Base-by-base conservation (phyloP, 1,140 invertebrate genomes). In the Drosophila orosa region DNA sequence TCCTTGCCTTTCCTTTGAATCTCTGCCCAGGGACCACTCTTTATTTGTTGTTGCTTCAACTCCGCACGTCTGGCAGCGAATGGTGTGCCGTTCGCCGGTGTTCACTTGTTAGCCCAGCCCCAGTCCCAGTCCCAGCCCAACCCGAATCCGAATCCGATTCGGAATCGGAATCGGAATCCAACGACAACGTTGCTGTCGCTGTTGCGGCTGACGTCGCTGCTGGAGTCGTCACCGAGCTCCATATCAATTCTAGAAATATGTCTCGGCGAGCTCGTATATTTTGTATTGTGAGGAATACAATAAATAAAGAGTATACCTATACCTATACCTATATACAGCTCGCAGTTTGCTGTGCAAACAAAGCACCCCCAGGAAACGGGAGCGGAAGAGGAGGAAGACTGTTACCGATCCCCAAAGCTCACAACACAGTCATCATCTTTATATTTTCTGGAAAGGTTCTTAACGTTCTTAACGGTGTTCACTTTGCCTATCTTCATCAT, bases 191-290 rank as follows among this genome's bases (percentile, higher is more conserved):
- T n/a, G 45, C 12, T n/a, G 12, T 25, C 31, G 45, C 45, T 54
- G 22, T 42, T n/a, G 33, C 33, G 22, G 60, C 60, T 54, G 63
- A 47, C 63, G 44, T 42, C 31, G 63, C 33, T 42, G 60, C 24
- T 40, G 48, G 63, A 48, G 67, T 69, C 67, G 73, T 76, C 74
- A 77, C 75, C 24, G 74, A 35, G 74, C 57, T 56, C 80, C 82
- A 81, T 86, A 86, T 86, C 78, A 86, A 73, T 81, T 74, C 69
- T 69, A 44, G 76, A 83, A 84, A 79, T 83, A 72, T 74, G 56
- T 80, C 76, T 84, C 72, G 40, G 52, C 60, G 31, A 61, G 73
- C 47, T 76, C 40, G 25, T 39, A 54, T 73, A 57, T 67, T 76
- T 27, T 29, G 73, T 35, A 73, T 56, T 72, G 58, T 76, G 55